Conservation (phyloP, 2,113 vertebrate species). For the Porphyrio hochstetteri region DNA sequence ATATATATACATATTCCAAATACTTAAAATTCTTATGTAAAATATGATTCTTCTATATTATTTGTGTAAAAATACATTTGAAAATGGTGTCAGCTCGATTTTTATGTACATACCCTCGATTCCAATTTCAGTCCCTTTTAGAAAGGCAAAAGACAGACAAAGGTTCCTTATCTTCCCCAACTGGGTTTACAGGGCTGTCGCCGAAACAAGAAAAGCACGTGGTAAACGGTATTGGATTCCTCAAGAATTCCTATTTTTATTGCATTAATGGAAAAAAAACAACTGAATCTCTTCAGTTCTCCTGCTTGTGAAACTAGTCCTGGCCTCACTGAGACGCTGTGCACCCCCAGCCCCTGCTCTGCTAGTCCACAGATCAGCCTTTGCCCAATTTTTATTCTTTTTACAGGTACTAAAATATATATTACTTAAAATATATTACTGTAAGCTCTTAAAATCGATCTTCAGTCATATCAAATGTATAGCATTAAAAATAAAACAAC, state of each 20-base stretch:
- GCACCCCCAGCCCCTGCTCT: constrained; percentile 49
- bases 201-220: constrained; percentile 29
- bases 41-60: constrained; percentile 81
- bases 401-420: constrained; percentile 82
- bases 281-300: constrained; percentile 26
- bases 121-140: constrained; percentile 79
- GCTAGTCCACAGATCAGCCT: constrained; percentile 49
- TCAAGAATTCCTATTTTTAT: constrained; percentile 72
- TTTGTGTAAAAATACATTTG: constrained; percentile 86
- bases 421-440: constrained; percentile 88
- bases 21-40: constrained; percentile 84
- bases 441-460: constrained; percentile 75
- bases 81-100: constrained; percentile 74
- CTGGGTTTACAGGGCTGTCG: constrained; percentile 61
- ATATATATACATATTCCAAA: constrained; percentile 81
- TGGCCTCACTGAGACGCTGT: constrained; percentile 45
- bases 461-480: constrained; percentile 73
- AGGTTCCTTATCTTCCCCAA: constrained; percentile 65
- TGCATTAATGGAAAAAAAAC: constrained; percentile 63
- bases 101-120: constrained; percentile 80
- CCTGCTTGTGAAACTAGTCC: constrained; percentile 22
- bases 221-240: constrained; percentile 60
- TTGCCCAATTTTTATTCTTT: constrained; percentile 48
- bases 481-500: constrained; percentile 62
- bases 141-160: constrained; percentile 75